Base-by-base conservation (phyloP, 2,888 invertebrate genomes). In the Drosophila atroscutellata region DNA sequence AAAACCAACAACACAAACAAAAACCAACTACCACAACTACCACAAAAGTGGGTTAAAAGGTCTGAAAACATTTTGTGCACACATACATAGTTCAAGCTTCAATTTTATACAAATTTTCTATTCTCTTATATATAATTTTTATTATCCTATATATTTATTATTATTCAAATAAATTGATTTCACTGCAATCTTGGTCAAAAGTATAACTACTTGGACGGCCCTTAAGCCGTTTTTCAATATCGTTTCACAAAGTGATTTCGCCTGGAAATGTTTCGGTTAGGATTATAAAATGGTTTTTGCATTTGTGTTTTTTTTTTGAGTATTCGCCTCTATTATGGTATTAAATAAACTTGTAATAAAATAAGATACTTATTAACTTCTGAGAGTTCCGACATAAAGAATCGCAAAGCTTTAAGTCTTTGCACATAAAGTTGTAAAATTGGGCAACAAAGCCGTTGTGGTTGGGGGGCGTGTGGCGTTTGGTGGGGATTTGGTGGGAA, bases 371-470 rank as follows among this genome's bases (percentile, higher is more conserved):
- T 15, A 8, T 15, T 45, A 20, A 15, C 3, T 37, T 37, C 18
- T 18, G 18, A 8, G 37, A 3, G 8, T 37, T 37, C 3, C 18
- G 37, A 37, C 45, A 8, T 45, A 20, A 45, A 20, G 20, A 45
- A 45, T 39, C 26, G 20, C 42, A 20, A 18, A 49, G 18, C 49
- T 15, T 15, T 15, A 18, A 28, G 26, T 4, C 6, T 45, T 51
- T 54, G 36, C 24, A 24, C 39, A 63, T 56, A 62, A 56, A 61
- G 36, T 55, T 61, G 24, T n/a, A 55, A 71, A 72, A 28, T 56
- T 42, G 26, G 52, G 34, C 20, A 24, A 24, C 61, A 36, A 47
- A 18, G 49, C 18, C 26, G 49, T 2, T 15, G 15, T 45, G 24
- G 20, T 5, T 4, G n/a, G 11, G 11, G n/a, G 39, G 9, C 2